A percentile compares a stretch with the other conserved stretches of the same genome.
phyloP scores from a whole-genome alignment of 2,888 invertebrate species.

The Loripinus fragilis region DNA sequence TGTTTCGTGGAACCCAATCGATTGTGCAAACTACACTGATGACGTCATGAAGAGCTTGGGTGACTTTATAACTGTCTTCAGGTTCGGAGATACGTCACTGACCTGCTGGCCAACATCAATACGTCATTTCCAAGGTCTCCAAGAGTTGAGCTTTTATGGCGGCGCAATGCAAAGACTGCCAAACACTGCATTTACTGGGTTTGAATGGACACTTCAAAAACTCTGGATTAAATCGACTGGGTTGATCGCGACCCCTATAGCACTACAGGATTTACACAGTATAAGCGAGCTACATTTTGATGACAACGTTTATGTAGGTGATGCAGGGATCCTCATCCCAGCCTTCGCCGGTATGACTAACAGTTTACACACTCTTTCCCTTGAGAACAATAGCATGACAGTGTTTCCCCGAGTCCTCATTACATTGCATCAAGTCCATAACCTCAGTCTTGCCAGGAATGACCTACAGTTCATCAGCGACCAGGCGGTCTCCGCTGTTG shows the following conservation, averaged over 20 bases:
- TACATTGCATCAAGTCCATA: constrained; percentile 45
- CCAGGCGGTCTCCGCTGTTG: constrained; percentile 46
- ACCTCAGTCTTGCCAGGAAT: constrained; percentile 57
- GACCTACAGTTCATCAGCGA: constrained; percentile 61
- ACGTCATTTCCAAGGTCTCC: constrained; percentile 53
- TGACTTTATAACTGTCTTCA: constrained; percentile 52
- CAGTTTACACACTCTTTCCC: constrained; percentile 35
- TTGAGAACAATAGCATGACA: constrained; percentile 60
- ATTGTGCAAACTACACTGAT: constrained; percentile 25
- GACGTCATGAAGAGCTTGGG: constrained; percentile 53
- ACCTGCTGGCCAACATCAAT: constrained; percentile 52
- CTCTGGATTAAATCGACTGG: constrained; percentile 56
- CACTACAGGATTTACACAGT: constrained; percentile 50
- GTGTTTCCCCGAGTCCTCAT: constrained; percentile 56
- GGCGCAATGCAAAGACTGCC: constrained; percentile 48
- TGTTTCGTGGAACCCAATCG: constrained; percentile 48
- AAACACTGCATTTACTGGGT: constrained; percentile 55
- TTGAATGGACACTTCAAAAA: constrained; percentile 54
- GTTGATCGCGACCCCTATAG: constrained; percentile 52
- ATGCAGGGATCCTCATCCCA: constrained; percentile 60
- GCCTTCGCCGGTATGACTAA: constrained; percentile 55
- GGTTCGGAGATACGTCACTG: constrained; percentile 50
- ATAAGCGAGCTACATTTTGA: constrained; percentile 58
- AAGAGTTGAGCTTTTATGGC: constrained; percentile 50
- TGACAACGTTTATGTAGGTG: constrained; percentile 53